These are phyloP conservation scores for Archivesica marissinica DNA, from an alignment of 1,140 invertebrate genomes.

Conservation along the genomic window DNA sequence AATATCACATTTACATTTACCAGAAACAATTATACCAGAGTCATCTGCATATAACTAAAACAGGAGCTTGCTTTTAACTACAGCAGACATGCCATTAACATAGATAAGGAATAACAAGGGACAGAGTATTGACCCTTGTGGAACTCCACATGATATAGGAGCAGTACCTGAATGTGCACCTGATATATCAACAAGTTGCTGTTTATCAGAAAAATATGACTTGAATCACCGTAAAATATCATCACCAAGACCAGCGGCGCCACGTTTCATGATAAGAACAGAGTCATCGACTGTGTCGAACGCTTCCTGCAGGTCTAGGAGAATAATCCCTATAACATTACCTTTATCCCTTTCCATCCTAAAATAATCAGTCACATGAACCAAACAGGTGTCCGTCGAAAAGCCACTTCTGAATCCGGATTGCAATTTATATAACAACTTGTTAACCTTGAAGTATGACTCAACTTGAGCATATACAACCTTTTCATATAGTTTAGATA, in stretches of 20 bases:
- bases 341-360: slow-evolving; percentile 40
- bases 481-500: slow-evolving; percentile 53
- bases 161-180: slow-evolving; percentile 32
- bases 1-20: slow-evolving; percentile 41
- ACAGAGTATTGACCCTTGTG: slow-evolving; percentile 55
- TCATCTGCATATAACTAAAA: slow-evolving; percentile 67
- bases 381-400: slow-evolving; percentile 49
- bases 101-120: slow-evolving; percentile 62
- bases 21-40: slow-evolving; percentile 54
- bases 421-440: slow-evolving; percentile 43
- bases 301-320: slow-evolving; percentile 59
- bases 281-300: slow-evolving; percentile 62
- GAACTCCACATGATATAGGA: slow-evolving; percentile 51
- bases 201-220: slow-evolving; percentile 62
- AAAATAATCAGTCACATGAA: slow-evolving; percentile 48
- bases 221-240: slow-evolving; percentile 47
- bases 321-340: slow-evolving; percentile 29
- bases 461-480: slow-evolving; percentile 44
- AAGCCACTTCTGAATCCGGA: slow-evolving; percentile 32
- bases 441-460: background rate
- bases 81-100: slow-evolving; percentile 65
- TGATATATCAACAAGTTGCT: slow-evolving; percentile 52
- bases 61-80: slow-evolving; percentile 39
- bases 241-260: slow-evolving; percentile 48
- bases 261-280: slow-evolving; percentile 41